Conservation (phyloP, 2,888 invertebrate genomes). For the Leptopterna dolabrata region DNA sequence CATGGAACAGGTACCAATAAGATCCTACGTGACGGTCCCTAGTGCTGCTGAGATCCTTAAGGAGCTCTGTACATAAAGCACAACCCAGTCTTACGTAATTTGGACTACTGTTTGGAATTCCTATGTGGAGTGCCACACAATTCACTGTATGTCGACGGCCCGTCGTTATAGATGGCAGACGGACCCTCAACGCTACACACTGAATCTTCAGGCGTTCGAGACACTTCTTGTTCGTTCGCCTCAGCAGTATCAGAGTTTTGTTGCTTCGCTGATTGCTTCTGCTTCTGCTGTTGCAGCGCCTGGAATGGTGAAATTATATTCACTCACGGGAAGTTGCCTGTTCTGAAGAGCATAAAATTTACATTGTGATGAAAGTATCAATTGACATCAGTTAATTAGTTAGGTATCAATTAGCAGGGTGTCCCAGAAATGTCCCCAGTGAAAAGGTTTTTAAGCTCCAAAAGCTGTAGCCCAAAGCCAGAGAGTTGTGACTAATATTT, state of each 20-base stretch:
- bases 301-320: conserved; percentile 65
- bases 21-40: not conserved
- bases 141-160: conserved; percentile 65
- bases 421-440: too few relatives aligned
- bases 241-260: conserved; percentile 71
- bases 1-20: not conserved
- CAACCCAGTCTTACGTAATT: conserved; percentile 17
- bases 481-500: too few relatives aligned
- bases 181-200: conserved; percentile 90
- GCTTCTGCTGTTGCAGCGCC: conserved; percentile 81
- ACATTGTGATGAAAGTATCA: too few relatives aligned
- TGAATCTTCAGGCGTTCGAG: conserved; percentile 90
- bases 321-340: not conserved
- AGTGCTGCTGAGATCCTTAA: not conserved
- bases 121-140: conserved; percentile 57
- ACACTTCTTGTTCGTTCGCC: conserved; percentile 81
- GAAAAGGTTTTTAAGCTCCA: too few relatives aligned
- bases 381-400: not conserved
- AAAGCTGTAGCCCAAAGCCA: too few relatives aligned
- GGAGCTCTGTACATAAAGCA: conserved; percentile 16
- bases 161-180: conserved; percentile 66
- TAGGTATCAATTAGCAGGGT: too few relatives aligned
- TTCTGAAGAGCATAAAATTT: not conserved
- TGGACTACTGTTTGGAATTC: conserved; percentile 46
- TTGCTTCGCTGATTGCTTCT: conserved; percentile 67